A percentile compares a stretch with the other conserved stretches of the same genome.
These are phyloP conservation scores for Jaculus jaculus DNA, from an alignment of 2,113 vertebrate species.

Conservation along the genomic window DNA sequence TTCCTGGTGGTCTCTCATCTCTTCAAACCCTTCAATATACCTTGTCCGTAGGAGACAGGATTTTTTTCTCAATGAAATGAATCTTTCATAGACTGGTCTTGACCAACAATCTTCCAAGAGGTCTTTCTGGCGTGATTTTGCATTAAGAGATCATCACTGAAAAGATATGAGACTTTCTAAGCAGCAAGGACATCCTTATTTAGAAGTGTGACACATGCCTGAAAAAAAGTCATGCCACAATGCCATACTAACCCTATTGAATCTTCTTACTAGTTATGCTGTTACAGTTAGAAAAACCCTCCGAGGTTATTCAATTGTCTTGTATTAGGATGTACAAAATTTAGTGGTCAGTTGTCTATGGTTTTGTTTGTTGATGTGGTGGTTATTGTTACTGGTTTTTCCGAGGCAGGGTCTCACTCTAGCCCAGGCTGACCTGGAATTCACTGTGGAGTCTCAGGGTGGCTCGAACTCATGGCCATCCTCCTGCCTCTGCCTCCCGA, in stretches of 20 bases:
- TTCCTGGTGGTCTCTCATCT: neutral
- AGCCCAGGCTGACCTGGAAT: too few relatives aligned
- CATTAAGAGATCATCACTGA: neutral
- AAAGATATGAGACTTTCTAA: neutral
- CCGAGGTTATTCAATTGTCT: neutral
- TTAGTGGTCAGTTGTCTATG: neutral
- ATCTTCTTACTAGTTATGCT: neutral
- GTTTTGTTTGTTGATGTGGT: too few relatives aligned
- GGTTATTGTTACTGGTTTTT: too few relatives aligned
- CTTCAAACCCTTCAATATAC: neutral
- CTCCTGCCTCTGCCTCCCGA: too few relatives aligned
- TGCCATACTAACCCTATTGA: neutral
- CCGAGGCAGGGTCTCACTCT: too few relatives aligned
- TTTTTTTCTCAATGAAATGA: neutral
- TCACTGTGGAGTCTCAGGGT: too few relatives aligned
- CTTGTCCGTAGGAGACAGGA: neutral
- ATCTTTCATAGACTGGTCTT: neutral
- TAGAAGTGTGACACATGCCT: neutral
- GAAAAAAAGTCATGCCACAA: neutral
- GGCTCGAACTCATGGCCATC: too few relatives aligned
- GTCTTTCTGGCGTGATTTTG: neutral
- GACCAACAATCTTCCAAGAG: neutral
- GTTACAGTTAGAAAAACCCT: neutral
- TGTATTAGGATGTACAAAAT: neutral
- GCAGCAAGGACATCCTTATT: neutral